These are phyloP conservation scores for Philotrypesis tridentata DNA, from an alignment of 1,140 invertebrate genomes.

Conservation along the genomic window DNA sequence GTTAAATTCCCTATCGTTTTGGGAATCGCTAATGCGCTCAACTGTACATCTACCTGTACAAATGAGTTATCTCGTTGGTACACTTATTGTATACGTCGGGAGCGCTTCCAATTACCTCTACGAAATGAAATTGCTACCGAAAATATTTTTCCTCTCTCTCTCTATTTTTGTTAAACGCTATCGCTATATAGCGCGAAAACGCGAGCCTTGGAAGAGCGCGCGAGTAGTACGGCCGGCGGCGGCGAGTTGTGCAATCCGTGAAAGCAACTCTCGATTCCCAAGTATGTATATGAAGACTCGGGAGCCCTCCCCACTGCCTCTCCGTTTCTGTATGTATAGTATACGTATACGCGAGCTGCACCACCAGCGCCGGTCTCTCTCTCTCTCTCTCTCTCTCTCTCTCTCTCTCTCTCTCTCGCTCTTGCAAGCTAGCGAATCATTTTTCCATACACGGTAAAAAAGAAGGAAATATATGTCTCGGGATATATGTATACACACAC, in stretches of 20 bases:
- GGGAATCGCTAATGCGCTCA: background rate
- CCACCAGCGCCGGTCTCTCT: background rate
- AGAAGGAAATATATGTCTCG: background rate
- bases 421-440: background rate
- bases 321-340: background rate
- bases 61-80: too few relatives aligned
- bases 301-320: background rate
- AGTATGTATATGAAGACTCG: slow-evolving; percentile 46
- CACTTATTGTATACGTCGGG: too few relatives aligned
- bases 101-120: too few relatives aligned
- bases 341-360: background rate
- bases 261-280: slow-evolving; percentile 61
- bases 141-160: slow-evolving; percentile 10
- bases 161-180: slow-evolving; percentile 53
- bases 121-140: background rate
- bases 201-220: slow-evolving; percentile 40
- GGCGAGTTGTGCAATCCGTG: slow-evolving; percentile 61
- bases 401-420: too few relatives aligned
- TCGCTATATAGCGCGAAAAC: background rate
- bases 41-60: background rate
- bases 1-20: slow-evolving; percentile 12
- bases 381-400: too few relatives aligned
- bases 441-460: slow-evolving; percentile 41
- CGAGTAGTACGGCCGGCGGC: slow-evolving; percentile 43
- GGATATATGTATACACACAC: too few relatives aligned